Conservation (phyloP, 2,888 invertebrate genomes). For the Lathronympha strigana region DNA sequence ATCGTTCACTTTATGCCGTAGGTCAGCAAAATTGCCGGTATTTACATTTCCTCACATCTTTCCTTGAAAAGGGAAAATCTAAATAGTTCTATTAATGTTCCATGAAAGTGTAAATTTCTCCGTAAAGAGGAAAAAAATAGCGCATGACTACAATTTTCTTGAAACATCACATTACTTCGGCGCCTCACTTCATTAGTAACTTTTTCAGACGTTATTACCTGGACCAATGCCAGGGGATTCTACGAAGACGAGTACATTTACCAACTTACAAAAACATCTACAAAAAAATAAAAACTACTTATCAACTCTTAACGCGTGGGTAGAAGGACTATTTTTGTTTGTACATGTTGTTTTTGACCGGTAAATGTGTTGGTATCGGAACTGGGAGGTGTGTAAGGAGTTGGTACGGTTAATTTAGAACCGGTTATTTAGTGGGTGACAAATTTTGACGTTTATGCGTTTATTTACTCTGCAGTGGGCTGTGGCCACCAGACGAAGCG, state of each 20-base stretch:
- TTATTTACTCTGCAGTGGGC: conserved; percentile 26
- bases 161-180: conserved; percentile 25
- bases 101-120: conserved; percentile 8
- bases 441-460: conserved; percentile 27
- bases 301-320: not conserved
- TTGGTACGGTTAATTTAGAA: conserved; percentile 30
- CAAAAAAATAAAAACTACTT: not conserved
- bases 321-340: not conserved
- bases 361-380: not conserved
- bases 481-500: conserved; percentile 25
- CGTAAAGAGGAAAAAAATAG: conserved; percentile 21
- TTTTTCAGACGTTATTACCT: conserved; percentile 35
- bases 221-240: conserved; percentile 31
- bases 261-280: conserved; percentile 12
- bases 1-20: too few relatives aligned
- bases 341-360: not conserved
- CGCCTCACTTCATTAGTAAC: conserved; percentile 36
- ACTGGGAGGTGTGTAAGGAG: conserved; percentile 35
- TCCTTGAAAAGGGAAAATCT: too few relatives aligned
- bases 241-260: conserved; percentile 25
- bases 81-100: too few relatives aligned
- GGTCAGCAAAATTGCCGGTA: too few relatives aligned
- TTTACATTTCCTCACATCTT: too few relatives aligned
- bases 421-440: conserved; percentile 35
- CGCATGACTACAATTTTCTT: conserved; percentile 19